These are phyloP conservation scores for Petromus typicus DNA, from an alignment of 2,113 vertebrate species.

Conservation along the genomic window DNA sequence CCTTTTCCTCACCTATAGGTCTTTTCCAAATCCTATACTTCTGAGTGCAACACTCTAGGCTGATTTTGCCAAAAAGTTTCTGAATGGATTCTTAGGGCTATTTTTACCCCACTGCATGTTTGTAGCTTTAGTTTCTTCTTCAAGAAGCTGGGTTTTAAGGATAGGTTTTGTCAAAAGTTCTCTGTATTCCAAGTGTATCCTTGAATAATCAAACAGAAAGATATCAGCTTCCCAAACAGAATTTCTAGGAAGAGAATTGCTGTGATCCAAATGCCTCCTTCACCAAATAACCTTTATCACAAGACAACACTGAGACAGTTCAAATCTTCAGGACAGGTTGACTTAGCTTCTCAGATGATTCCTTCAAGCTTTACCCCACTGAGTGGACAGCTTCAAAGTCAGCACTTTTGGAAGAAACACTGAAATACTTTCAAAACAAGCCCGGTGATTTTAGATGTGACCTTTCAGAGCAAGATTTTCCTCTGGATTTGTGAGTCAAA, in stretches of 20 bases:
- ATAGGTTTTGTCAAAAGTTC: conserved; percentile 42
- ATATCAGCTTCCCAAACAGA: conserved; percentile 26
- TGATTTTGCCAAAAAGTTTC: conserved; percentile 39
- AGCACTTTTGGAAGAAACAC: conserved; percentile 49
- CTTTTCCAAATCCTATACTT: neutral
- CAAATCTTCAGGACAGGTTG: conserved; percentile 22
- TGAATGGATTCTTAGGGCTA: conserved; percentile 19
- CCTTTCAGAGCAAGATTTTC: neutral
- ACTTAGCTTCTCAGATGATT: conserved; percentile 29
- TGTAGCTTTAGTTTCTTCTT: conserved; percentile 37
- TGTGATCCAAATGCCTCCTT: conserved; percentile 59
- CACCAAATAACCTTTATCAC: conserved; percentile 51
- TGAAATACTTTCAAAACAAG: neutral
- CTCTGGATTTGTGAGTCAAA: conserved; percentile 8
- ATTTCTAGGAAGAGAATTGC: conserved; percentile 58
- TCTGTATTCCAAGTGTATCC: conserved; percentile 51
- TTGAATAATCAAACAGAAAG: conserved; percentile 64
- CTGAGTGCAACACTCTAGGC: neutral
- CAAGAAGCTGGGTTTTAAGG: conserved; percentile 69
- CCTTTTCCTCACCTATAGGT: neutral
- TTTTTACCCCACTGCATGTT: neutral
- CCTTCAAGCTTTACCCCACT: conserved; percentile 16
- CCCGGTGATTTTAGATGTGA: neutral
- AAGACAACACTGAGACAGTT: conserved; percentile 57
- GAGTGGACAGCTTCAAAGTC: conserved; percentile 26